Percentiles rank a stretch among this genome's conserved stretches.
Evolutionary conservation across 35 echinoderm and acorn worm genomes (phyloP).

Genomic region (Amphiura filiformis): DNA sequence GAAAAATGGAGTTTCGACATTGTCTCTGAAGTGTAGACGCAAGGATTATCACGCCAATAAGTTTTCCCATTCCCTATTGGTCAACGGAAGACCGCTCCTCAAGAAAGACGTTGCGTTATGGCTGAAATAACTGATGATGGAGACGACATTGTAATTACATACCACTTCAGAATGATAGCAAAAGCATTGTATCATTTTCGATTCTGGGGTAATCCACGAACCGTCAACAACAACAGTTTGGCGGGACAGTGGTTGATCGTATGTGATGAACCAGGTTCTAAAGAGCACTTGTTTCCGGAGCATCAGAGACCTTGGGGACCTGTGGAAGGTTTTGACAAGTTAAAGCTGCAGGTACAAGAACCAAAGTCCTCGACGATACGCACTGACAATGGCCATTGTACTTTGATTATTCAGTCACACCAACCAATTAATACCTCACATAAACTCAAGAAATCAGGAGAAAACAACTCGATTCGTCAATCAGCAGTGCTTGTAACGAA

Average conservation of each 20-base stretch:
- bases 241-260: background rate
- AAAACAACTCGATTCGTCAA: background rate
- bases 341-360: background rate
- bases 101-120: background rate
- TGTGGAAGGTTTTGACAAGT: background rate
- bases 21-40: background rate
- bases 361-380: background rate
- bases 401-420: background rate
- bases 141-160: background rate
- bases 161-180: background rate
- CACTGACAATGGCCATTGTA: background rate
- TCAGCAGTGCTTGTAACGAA: background rate
- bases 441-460: background rate
- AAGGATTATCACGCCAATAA: background rate
- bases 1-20: background rate
- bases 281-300: background rate
- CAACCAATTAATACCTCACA: background rate
- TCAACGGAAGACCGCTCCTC: background rate
- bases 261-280: background rate
- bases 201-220: background rate
- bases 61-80: background rate
- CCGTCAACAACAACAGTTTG: background rate
- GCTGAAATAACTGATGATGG: background rate
- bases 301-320: background rate
- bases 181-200: background rate